These are phyloP conservation scores for Porites divaricata DNA, from an alignment of 92 coral and sea anemone species.

Conservation along the genomic window DNA sequence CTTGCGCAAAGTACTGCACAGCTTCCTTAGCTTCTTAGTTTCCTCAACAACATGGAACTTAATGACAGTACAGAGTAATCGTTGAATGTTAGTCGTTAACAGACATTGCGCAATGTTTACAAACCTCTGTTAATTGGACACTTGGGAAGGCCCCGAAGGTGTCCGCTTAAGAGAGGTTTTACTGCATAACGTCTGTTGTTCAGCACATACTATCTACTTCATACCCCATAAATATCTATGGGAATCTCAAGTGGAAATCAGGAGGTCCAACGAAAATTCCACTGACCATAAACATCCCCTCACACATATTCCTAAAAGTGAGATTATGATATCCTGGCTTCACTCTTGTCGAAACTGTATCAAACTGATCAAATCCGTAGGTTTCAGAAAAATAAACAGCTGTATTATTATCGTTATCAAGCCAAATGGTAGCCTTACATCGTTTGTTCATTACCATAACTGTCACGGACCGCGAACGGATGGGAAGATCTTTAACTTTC, in stretches of 20 bases:
- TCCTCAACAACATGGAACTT: too few relatives aligned
- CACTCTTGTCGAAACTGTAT: slow-evolving; percentile 41
- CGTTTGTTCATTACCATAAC: slow-evolving; percentile 10
- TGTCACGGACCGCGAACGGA: slow-evolving; percentile 48
- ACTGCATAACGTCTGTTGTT: too few relatives aligned
- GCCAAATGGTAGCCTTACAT: slow-evolving; percentile 51
- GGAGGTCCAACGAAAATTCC: slow-evolving; percentile 71
- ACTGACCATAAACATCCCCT: slow-evolving; percentile 45
- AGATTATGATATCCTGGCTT: slow-evolving; percentile 49
- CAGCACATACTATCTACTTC: too few relatives aligned
- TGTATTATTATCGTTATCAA: slow-evolving; percentile 28
- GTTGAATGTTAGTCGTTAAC: too few relatives aligned
- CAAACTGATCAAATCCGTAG: slow-evolving; percentile 13
- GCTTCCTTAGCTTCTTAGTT: too few relatives aligned
- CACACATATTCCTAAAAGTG: slow-evolving; percentile 20
- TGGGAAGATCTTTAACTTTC: background rate
- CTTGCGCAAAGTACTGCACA: too few relatives aligned
- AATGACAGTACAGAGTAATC: too few relatives aligned
- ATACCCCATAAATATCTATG: too few relatives aligned
- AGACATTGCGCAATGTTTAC: too few relatives aligned
- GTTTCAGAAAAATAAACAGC: background rate
- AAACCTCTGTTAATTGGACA: too few relatives aligned
- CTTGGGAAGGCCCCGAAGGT: too few relatives aligned
- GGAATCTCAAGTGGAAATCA: slow-evolving; percentile 23
- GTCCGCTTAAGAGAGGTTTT: too few relatives aligned